phyloP scores from a whole-genome alignment of 2,797 vertebrate genomes.

The Prionace glauca region DNA sequence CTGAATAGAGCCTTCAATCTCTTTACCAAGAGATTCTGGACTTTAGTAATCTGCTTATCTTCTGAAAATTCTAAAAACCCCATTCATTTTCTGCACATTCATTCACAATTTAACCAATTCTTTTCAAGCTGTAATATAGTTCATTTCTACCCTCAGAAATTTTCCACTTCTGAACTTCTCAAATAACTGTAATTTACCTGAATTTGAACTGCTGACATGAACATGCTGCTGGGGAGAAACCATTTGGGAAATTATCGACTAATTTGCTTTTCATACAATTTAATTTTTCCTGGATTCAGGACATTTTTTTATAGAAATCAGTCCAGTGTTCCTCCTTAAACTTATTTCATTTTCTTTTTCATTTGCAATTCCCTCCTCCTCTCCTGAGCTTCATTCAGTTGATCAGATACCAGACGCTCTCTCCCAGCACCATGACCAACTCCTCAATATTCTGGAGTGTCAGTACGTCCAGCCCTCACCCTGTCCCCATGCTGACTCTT shows the following conservation, averaged over 20 bases:
- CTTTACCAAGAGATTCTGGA: neutral
- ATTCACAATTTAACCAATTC: slow-evolving; percentile 9
- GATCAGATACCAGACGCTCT: neutral
- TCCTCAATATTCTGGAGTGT: neutral
- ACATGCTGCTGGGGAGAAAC: neutral
- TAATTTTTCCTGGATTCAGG: neutral
- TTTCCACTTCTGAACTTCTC: neutral
- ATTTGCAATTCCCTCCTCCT: neutral
- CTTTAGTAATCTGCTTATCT: neutral
- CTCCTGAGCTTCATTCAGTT: neutral
- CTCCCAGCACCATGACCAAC: neutral
- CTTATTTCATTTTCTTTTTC: neutral
- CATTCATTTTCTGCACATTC: neutral
- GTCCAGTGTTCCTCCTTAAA: neutral
- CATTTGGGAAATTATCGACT: neutral
- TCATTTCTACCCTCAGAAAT: slow-evolving; percentile 17
- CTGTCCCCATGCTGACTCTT: no score
- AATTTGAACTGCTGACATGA: neutral
- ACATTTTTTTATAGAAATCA: slow-evolving; percentile 3
- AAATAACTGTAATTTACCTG: slow-evolving; percentile 2
- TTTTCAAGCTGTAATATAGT: slow-evolving; percentile 17
- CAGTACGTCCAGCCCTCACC: neutral
- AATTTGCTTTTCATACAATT: slow-evolving; percentile 25
- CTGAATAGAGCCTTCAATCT: neutral
- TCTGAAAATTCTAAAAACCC: neutral